These are phyloP conservation scores for Mercenaria mercenaria DNA, from an alignment of 1,140 invertebrate genomes.

Conservation along the genomic window DNA sequence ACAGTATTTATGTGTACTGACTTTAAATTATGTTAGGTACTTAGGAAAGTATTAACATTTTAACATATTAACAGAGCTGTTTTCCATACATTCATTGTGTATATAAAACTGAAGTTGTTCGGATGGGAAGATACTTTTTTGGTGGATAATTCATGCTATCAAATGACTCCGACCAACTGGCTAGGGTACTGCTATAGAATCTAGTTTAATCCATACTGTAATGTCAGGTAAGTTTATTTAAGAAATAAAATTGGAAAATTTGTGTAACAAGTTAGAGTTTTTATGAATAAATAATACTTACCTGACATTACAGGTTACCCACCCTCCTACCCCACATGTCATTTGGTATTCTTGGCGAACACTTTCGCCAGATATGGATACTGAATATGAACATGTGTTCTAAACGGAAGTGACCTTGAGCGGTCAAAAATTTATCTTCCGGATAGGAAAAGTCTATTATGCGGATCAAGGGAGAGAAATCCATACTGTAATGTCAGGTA, in stretches of 20 bases:
- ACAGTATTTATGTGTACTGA: neutral
- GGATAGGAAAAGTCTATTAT: constrained; percentile 27
- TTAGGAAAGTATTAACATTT: neutral
- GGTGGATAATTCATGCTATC: neutral
- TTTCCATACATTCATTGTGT: neutral
- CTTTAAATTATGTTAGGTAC: neutral
- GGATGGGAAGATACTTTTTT: neutral
- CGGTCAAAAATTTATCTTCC: neutral
- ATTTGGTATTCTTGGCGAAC: constrained; percentile 16
- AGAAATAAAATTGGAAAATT: constrained; percentile 48
- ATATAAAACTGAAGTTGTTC: neutral
- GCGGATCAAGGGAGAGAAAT: constrained; percentile 29
- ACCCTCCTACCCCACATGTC: neutral
- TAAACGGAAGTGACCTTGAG: neutral
- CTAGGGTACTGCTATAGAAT: constrained; percentile 37
- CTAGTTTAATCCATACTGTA: constrained; percentile 25
- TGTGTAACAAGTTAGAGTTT: constrained; percentile 38
- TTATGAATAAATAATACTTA: constrained; percentile 55
- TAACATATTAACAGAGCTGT: neutral
- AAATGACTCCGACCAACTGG: constrained; percentile 30
- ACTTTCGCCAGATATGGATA: constrained; percentile 36
- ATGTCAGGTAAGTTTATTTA: constrained; percentile 49
- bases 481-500: constrained; percentile 32
- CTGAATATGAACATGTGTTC: no score
- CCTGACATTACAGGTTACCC: constrained; percentile 17